These are phyloP conservation scores for Geothlypis trichas DNA, from an alignment of 2,113 vertebrate genomes.

Conservation along the genomic window DNA sequence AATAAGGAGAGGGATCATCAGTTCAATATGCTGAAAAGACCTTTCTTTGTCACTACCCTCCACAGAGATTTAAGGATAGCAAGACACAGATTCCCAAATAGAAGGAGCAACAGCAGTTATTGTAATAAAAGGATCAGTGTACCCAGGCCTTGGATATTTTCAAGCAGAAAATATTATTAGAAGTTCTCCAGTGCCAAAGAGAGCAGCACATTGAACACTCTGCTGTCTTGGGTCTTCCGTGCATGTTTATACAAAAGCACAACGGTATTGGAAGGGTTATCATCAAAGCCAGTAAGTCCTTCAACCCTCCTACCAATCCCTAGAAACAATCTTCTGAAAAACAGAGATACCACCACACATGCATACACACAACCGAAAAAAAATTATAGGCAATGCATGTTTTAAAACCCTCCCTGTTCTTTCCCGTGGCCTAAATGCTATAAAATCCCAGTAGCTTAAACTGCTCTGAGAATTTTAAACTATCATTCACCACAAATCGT, in stretches of 20 bases:
- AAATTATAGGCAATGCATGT: not conserved
- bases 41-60: not conserved
- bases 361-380: not conserved
- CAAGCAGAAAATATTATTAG: not conserved
- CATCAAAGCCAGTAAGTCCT: slow-evolving; percentile 10
- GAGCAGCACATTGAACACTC: not conserved
- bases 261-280: not conserved
- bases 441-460: not conserved
- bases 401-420: not conserved
- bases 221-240: not conserved
- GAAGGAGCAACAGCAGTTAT: not conserved
- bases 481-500: not conserved
- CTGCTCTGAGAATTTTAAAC: not conserved
- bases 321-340: slow-evolving; percentile 17
- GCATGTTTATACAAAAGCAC: not conserved
- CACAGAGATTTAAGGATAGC: not conserved
- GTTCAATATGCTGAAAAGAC: not conserved
- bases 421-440: not conserved
- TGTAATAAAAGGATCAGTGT: not conserved
- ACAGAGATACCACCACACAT: not conserved
- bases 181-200: not conserved
- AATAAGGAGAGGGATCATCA: not conserved
- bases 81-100: not conserved
- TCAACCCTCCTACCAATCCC: not conserved
- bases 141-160: not conserved